phyloP scores from a whole-genome alignment of 1,140 invertebrate genomes.

The Sogatella furcifera region DNA sequence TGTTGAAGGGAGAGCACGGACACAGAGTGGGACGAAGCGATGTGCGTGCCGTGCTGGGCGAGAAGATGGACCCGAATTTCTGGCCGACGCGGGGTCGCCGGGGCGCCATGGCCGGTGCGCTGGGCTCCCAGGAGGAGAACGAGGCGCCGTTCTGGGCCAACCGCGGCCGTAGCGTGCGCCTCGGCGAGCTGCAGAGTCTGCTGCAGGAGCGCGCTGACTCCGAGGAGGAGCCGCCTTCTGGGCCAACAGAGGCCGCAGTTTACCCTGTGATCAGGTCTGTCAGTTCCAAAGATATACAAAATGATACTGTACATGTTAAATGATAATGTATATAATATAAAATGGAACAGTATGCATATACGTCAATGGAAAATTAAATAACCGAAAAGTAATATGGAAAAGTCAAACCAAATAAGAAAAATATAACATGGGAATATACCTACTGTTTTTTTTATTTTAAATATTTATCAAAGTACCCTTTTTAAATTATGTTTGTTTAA shows the following conservation, averaged over 20 bases:
- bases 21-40: constrained; percentile 7
- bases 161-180: neutral
- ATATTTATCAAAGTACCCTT: no score
- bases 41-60: constrained; percentile 15
- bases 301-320: no score
- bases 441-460: no score
- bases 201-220: neutral
- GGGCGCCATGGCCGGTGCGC: neutral
- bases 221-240: constrained; percentile 11
- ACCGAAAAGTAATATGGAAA: no score
- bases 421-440: no score
- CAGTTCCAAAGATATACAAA: no score
- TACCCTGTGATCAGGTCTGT: no score
- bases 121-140: neutral
- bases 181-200: constrained; percentile 1
- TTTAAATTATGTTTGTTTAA: no score
- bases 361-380: no score
- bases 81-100: constrained; percentile 18
- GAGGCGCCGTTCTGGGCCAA: constrained; percentile 13
- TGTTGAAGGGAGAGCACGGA: neutral
- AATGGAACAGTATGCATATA: no score
- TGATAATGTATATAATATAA: no score
- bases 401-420: no score
- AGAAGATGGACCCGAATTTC: constrained; percentile 18
- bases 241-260: constrained; percentile 8